Evolutionary conservation across 2,113 vertebrate genomes (phyloP).

Genomic region (Deroptyus accipitrinus): DNA sequence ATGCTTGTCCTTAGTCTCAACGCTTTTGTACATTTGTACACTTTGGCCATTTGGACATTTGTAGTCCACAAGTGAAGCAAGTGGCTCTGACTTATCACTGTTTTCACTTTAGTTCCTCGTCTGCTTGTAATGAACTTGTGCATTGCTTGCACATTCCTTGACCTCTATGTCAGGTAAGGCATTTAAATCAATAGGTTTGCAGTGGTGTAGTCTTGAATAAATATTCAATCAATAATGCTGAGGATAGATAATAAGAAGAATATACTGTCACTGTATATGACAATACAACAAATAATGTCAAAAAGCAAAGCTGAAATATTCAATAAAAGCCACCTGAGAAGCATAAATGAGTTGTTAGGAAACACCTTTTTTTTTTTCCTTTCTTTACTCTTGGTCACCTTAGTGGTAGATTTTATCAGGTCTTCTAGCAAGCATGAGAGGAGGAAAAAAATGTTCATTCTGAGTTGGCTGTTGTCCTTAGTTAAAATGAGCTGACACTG

Average conservation of each 20-base stretch:
- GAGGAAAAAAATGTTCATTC: neutral
- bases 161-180: neutral
- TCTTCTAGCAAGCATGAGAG: neutral
- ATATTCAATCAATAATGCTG: neutral
- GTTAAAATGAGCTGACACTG: conserved; percentile 23
- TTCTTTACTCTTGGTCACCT: neutral
- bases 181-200: neutral
- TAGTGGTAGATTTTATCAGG: neutral
- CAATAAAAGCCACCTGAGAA: neutral
- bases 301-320: neutral
- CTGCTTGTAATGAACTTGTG: neutral
- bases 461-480: neutral
- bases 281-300: neutral
- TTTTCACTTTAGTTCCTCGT: neutral
- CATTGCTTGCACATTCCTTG: accelerated
- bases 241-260: neutral
- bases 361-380: neutral
- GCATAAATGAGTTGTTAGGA: neutral
- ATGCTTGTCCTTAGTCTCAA: neutral
- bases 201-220: neutral
- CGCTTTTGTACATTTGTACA: neutral
- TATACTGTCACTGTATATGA: neutral
- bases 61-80: neutral
- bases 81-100: neutral
- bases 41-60: neutral